These are phyloP conservation scores for Aphelenchoides besseyi DNA, from an alignment of 1,140 invertebrate species.

Conservation along the genomic window DNA sequence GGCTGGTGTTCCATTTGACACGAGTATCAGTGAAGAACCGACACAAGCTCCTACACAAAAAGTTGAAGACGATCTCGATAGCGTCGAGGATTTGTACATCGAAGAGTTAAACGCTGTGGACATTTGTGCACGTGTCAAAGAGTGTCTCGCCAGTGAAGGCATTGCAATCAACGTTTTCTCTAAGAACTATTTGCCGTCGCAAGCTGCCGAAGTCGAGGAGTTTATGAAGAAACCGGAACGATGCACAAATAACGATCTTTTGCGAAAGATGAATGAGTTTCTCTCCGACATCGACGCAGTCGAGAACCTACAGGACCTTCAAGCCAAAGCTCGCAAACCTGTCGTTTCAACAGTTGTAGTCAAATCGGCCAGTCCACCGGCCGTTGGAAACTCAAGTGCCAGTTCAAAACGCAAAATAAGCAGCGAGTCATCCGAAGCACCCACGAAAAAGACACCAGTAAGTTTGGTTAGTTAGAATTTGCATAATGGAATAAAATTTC, in stretches of 20 bases:
- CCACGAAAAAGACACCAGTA: constrained; percentile 45
- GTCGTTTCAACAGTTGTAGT: background rate
- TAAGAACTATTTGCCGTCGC: constrained; percentile 3
- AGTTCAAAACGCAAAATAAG: constrained; percentile 23
- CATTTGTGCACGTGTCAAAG: constrained; percentile 32
- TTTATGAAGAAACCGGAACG: constrained; percentile 16
- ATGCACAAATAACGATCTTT: background rate
- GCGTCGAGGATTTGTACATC: constrained; percentile 22
- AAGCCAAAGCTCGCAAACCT: background rate
- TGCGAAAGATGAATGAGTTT: constrained; percentile 24
- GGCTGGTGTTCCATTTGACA: constrained; percentile 65
- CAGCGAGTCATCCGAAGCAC: background rate
- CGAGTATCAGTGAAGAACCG: background rate
- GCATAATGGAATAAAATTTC: constrained; percentile 9
- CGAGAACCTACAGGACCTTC: constrained; percentile 9
- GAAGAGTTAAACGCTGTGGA: constrained; percentile 43
- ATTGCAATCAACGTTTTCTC: constrained; percentile 30
- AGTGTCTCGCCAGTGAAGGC: constrained; percentile 29
- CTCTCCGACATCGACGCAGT: constrained; percentile 27
- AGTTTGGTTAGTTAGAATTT: constrained; percentile 11
- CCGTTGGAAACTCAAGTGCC: background rate
- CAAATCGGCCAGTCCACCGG: constrained; percentile 25
- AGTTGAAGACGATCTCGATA: constrained; percentile 3
- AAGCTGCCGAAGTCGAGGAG: constrained; percentile 10
- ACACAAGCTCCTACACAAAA: constrained; percentile 2